Evolutionary conservation across 2,797 vertebrate genomes (phyloP).

Genomic region (Artibeus jamaicensis): DNA sequence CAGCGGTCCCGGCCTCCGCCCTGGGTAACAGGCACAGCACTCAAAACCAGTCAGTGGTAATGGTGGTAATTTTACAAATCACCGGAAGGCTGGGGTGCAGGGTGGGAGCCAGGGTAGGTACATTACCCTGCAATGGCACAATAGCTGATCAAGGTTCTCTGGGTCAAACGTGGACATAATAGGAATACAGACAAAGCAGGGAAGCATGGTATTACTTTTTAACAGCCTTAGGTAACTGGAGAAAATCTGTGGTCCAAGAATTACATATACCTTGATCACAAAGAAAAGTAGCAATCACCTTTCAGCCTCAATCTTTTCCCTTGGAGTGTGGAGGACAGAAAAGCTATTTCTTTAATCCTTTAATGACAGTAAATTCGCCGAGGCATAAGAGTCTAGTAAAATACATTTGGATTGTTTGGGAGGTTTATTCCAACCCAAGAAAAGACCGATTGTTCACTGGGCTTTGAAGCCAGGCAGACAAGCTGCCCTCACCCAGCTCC

Average conservation of each 20-base stretch:
- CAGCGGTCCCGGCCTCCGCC: background rate
- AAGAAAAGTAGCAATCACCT: background rate
- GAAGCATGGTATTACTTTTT: background rate
- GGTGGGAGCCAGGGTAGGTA: background rate
- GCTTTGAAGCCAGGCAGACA: background rate
- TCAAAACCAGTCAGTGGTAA: background rate
- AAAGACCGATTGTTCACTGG: background rate
- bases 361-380: background rate
- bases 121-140: background rate
- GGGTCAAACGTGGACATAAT: background rate
- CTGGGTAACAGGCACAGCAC: background rate
- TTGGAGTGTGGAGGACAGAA: background rate
- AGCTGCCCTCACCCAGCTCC: background rate
- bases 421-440: background rate
- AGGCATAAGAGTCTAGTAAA: slow-evolving; percentile 7
- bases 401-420: background rate
- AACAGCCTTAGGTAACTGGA: background rate
- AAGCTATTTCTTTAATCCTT: background rate
- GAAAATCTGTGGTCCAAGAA: background rate
- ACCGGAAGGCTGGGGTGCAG: background rate
- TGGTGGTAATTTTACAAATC: background rate
- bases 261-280: background rate
- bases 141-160: background rate
- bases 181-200: background rate
- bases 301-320: background rate